Conservation (phyloP, 2,797 vertebrate genomes). For the Phaenicophaeus curvirostris region DNA sequence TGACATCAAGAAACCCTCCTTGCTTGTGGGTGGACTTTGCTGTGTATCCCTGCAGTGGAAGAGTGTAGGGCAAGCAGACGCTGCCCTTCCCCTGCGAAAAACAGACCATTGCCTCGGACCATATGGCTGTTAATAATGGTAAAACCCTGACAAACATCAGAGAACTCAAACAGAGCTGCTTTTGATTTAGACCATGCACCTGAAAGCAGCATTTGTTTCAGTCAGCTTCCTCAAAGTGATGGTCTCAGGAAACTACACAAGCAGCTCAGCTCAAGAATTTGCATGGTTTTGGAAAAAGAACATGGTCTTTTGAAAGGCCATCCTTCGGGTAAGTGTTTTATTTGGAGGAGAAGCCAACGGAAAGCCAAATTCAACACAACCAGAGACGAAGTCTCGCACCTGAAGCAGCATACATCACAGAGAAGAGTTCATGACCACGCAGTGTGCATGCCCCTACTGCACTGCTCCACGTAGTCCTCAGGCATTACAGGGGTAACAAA, state of each 20-base stretch:
- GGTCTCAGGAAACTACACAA: neutral
- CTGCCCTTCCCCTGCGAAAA: rapidly evolving
- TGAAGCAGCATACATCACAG: rapidly evolving
- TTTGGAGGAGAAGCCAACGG: neutral
- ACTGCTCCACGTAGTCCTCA: neutral
- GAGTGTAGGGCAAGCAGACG: neutral
- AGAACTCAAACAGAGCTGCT: constrained; percentile 11
- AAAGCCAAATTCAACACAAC: neutral
- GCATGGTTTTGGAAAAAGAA: neutral
- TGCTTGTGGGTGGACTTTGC: neutral
- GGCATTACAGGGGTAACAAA: neutral
- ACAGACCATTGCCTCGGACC: neutral
- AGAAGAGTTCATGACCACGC: rapidly evolving
- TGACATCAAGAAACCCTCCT: neutral
- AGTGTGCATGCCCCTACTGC: rapidly evolving
- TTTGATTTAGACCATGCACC: constrained; percentile 12
- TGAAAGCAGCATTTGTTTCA: constrained; percentile 22
- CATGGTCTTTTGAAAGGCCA: neutral
- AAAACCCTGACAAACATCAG: neutral
- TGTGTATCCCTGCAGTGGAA: neutral
- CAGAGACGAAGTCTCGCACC: neutral
- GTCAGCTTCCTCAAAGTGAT: constrained; percentile 21
- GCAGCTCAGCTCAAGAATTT: neutral
- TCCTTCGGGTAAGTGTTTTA: neutral
- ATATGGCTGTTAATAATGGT: neutral